Conservation (phyloP, 2,113 vertebrate genomes). For the Ammodytes dubius region DNA sequence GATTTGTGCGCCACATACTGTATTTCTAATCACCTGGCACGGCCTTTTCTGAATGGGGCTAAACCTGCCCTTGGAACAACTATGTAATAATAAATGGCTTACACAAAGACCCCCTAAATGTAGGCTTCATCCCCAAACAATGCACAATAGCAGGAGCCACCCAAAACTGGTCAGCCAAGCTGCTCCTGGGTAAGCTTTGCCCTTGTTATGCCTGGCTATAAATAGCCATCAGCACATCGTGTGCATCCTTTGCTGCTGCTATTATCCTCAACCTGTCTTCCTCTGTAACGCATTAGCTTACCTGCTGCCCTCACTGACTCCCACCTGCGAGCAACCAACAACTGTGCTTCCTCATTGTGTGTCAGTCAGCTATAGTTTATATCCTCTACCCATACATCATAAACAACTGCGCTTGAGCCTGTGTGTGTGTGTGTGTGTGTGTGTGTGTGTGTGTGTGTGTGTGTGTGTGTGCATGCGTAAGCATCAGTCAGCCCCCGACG, state of each 20-base stretch:
- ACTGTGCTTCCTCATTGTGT: slow-evolving; percentile 34
- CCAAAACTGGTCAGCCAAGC: slow-evolving; percentile 58
- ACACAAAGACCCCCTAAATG: slow-evolving; percentile 37
- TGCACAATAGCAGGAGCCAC: slow-evolving; percentile 46
- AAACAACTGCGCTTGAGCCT: slow-evolving; percentile 37
- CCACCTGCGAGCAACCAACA: slow-evolving; percentile 40
- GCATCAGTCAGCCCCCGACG: slow-evolving; percentile 32
- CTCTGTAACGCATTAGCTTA: slow-evolving; percentile 40
- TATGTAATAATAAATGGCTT: slow-evolving; percentile 56
- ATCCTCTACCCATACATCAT: slow-evolving; percentile 44
- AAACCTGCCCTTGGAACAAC: slow-evolving; percentile 46
- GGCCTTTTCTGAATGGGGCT: slow-evolving; percentile 46
- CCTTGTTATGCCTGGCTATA: slow-evolving; percentile 70
- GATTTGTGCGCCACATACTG: slow-evolving; percentile 15
- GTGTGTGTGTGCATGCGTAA: slow-evolving; percentile 21
- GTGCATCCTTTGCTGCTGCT: slow-evolving; percentile 58
- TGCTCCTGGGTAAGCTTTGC: slow-evolving; percentile 61
- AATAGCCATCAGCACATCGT: slow-evolving; percentile 70
- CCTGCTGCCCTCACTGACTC: slow-evolving; percentile 47
- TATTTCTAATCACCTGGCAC: slow-evolving; percentile 42
- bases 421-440: slow-evolving; percentile 12
- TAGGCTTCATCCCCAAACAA: slow-evolving; percentile 60
- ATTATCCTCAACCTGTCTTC: slow-evolving; percentile 53
- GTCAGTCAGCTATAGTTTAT: slow-evolving; percentile 23
- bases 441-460: slow-evolving; percentile 17